These are phyloP conservation scores for Drosophila nigritarsus DNA, from an alignment of 2,888 invertebrate genomes.

Conservation along the genomic window DNA sequence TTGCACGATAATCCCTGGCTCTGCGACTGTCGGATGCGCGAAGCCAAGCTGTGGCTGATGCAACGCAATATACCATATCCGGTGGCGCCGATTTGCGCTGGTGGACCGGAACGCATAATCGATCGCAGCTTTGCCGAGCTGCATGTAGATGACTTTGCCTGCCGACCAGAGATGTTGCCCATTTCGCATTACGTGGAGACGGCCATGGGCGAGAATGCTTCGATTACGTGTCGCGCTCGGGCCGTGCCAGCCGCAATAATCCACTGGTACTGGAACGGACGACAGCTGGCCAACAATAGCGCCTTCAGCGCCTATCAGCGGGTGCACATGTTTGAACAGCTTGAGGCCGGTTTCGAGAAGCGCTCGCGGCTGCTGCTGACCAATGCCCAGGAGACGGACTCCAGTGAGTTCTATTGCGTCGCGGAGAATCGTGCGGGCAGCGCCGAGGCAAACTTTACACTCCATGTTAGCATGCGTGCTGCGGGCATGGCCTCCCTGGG, in stretches of 20 bases:
- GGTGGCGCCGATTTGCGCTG: constrained; percentile 91
- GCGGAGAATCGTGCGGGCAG: constrained; percentile 95
- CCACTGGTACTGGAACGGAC: constrained; percentile 95
- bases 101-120: constrained; percentile 89
- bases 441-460: constrained; percentile 94
- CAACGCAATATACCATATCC: constrained; percentile 91
- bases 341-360: constrained; percentile 88
- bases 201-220: constrained; percentile 93
- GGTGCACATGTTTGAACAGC: constrained; percentile 90
- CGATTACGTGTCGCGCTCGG: constrained; percentile 92
- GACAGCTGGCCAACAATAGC: constrained; percentile 91
- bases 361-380: constrained; percentile 91
- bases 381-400: constrained; percentile 93
- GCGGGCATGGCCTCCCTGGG: constrained; percentile 93
- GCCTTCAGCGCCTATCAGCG: constrained; percentile 92
- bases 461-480: constrained; percentile 91
- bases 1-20: constrained; percentile 95
- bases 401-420: constrained; percentile 94
- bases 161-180: constrained; percentile 92
- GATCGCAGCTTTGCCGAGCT: constrained; percentile 91
- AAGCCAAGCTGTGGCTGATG: constrained; percentile 92
- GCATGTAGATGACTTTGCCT: constrained; percentile 93
- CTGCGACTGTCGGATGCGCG: constrained; percentile 93
- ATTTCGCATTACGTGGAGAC: constrained; percentile 92
- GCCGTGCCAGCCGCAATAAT: constrained; percentile 92